Evolutionary conservation across 2,797 vertebrate genomes (phyloP).

Genomic region (Garrulus glandarius): DNA sequence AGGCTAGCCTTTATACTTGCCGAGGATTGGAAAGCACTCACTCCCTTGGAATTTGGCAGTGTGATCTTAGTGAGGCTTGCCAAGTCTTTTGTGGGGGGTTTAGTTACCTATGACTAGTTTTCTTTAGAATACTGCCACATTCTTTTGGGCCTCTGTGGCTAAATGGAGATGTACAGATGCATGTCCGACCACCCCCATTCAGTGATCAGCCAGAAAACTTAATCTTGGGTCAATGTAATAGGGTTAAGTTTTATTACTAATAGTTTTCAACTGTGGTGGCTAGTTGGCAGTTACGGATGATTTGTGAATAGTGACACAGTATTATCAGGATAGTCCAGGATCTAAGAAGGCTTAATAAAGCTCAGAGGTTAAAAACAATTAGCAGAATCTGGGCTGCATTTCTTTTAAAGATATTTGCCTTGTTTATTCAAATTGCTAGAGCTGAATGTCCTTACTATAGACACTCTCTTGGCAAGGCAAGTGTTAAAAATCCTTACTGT

Average conservation of each 20-base stretch:
- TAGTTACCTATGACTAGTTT: conserved; percentile 41
- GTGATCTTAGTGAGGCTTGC: background rate
- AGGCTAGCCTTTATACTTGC: background rate
- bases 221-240: background rate
- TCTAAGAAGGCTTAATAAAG: background rate
- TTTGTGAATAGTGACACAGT: background rate
- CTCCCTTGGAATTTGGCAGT: background rate
- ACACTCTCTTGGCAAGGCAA: background rate
- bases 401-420: background rate
- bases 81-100: conserved; percentile 39
- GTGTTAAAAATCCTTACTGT: background rate
- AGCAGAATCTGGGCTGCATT: background rate
- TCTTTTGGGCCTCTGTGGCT: background rate
- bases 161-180: conserved; percentile 35
- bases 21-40: background rate
- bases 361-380: background rate
- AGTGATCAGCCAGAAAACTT: background rate
- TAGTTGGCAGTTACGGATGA: background rate
- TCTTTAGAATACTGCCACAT: conserved; percentile 44
- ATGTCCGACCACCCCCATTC: background rate
- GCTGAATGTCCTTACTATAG: background rate
- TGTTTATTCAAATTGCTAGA: background rate
- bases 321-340: background rate
- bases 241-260: background rate
- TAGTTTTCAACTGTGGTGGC: background rate